These are phyloP conservation scores for Cheilosia pagana DNA, from an alignment of 2,888 invertebrate genomes.

Conservation along the genomic window DNA sequence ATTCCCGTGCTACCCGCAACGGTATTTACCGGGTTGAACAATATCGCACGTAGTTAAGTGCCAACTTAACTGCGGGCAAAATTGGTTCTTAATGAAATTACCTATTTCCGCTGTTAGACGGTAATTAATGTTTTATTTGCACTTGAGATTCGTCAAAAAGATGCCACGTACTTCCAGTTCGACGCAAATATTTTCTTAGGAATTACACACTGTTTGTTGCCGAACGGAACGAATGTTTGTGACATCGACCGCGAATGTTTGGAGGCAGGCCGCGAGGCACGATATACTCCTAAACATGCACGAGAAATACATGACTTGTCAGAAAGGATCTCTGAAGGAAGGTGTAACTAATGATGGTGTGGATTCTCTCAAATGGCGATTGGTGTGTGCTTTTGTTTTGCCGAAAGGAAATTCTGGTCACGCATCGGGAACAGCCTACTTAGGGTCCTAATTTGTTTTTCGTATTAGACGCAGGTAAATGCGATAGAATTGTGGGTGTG, in stretches of 20 bases:
- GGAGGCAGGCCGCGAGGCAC: not conserved
- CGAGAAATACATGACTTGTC: conserved; percentile 15
- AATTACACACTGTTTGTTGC: not conserved
- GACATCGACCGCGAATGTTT: conserved; percentile 12
- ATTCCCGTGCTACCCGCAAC: not conserved
- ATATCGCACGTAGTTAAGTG: conserved; percentile 53
- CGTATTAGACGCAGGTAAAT: not conserved
- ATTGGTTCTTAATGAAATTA: conserved; percentile 55
- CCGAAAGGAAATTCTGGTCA: conserved; percentile 35
- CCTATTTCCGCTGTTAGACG: conserved; percentile 26
- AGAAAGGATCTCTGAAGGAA: conserved; percentile 15
- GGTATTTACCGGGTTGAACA: not conserved
- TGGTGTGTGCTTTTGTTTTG: not conserved
- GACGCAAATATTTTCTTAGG: not conserved
- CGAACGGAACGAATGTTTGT: conserved; percentile 13
- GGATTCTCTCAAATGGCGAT: conserved; percentile 7
- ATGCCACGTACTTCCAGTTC: not conserved
- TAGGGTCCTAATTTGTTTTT: conserved; percentile 45
- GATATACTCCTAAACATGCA: conserved; percentile 1
- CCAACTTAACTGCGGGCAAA: conserved; percentile 31
- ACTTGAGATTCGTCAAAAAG: conserved; percentile 40
- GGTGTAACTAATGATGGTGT: conserved; percentile 51
- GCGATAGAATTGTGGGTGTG: conserved; percentile 4
- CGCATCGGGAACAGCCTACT: conserved; percentile 31
- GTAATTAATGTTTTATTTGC: conserved; percentile 50